Conservation (phyloP, 1,140 invertebrate species). For the Belonocnema kinseyi region DNA sequence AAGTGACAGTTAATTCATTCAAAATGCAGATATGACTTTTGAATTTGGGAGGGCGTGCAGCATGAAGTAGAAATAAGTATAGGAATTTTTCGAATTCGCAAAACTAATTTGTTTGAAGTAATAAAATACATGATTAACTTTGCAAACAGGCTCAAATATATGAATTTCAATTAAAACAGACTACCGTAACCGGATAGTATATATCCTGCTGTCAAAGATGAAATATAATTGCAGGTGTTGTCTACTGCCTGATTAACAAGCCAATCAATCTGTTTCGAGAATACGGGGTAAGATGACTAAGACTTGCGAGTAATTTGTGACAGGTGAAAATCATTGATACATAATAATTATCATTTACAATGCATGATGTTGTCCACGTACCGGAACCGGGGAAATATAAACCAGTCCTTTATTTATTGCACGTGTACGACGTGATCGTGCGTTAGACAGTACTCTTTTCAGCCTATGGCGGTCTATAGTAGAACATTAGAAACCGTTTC, state of each 20-base stretch:
- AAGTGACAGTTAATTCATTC: no score
- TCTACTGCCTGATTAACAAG: background rate
- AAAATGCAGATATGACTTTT: no score
- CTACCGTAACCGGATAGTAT: no score
- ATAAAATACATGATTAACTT: no score
- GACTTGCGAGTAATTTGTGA: constrained; percentile 19
- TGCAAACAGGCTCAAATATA: no score
- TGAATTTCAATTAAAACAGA: no score
- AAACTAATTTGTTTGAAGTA: no score
- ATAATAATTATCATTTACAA: constrained; percentile 40
- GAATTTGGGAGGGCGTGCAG: no score
- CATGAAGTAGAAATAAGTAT: no score
- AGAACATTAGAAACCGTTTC: constrained; percentile 36
- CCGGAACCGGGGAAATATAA: constrained; percentile 50
- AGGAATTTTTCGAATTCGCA: no score
- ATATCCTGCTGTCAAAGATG: background rate
- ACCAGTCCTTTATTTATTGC: constrained; percentile 53
- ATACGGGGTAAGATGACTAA: background rate
- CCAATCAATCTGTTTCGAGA: background rate
- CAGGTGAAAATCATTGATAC: constrained; percentile 45
- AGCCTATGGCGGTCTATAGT: constrained; percentile 44
- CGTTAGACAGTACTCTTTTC: constrained; percentile 45
- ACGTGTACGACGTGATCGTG: constrained; percentile 52
- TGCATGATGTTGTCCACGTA: constrained; percentile 35
- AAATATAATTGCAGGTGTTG: background rate